Base-by-base conservation (phyloP, 2,888 invertebrate species). In the Agrotis exclamationis region DNA sequence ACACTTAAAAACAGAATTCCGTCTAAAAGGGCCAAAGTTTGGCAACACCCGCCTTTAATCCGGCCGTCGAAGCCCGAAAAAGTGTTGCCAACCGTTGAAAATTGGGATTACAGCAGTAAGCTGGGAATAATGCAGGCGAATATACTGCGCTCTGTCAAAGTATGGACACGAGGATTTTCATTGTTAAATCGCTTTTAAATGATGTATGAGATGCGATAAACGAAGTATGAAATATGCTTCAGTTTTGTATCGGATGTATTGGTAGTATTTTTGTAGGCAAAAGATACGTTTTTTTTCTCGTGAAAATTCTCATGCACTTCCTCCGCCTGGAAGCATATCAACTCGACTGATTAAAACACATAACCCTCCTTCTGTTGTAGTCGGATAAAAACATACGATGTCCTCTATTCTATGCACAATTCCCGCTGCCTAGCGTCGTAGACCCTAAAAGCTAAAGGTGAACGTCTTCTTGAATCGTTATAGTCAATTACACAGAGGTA, bases 11-110 rank as follows among this genome's bases (percentile, higher is more conserved):
- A 90, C 84, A 83, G 88, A 89, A 88, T 87, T 73, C 84, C 81
- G 80, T 86, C 87, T 87, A 87, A 90, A 93, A 94, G 93, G 92
- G 91, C 89, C 79, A 86, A 94, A 95, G 91, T 94, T 95, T 86
- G 76, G 76, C 86, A 84, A 70, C 74, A 73, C 75, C 80, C 74
- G 85, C 83, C 82, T 85, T 88, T 92, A 93, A 94, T 92, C 93
- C 83, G 86, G 82, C 87, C 86, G 87, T 80, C 86, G 86, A 86
- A 86, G 84, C 88, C 85, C 89, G 89, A 89, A 92, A 93, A 92
- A 91, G 87, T 89, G 88, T 87, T 83, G 68, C 80, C 79, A 78
- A 85, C 84, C 88, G 89, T 86, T 89, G 90, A 91, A 92, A 92
- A 90, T 91, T 88, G 87, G 89, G 91, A 91, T 93, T 93, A 93